Evolutionary conservation across 1,140 invertebrate species (phyloP).

Genomic region (Octopus sinensis): DNA sequence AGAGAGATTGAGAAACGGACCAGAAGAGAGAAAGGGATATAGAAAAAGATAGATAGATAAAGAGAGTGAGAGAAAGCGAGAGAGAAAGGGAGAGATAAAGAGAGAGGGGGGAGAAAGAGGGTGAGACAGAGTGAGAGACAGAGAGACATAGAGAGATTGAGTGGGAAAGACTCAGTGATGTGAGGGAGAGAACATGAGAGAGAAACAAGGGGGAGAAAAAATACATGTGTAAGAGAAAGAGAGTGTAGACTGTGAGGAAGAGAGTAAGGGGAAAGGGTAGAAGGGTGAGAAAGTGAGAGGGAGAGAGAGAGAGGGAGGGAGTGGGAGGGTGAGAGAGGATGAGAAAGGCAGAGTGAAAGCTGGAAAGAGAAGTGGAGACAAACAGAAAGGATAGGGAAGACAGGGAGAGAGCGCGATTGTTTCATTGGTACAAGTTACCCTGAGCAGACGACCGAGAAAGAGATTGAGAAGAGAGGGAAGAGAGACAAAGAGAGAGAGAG

Average conservation of each 20-base stretch:
- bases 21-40: no score
- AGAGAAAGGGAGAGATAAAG: no score
- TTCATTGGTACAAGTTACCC: no score
- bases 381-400: no score
- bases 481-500: background rate
- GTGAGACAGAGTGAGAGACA: background rate
- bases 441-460: no score
- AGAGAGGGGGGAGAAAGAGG: no score
- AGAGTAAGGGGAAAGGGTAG: background rate
- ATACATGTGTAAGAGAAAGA: background rate
- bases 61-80: no score
- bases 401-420: no score
- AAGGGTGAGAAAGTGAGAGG: background rate
- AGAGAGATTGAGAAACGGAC: no score
- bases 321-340: background rate
- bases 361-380: background rate
- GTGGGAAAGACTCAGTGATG: background rate
- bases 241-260: background rate
- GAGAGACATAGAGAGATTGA: background rate
- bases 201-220: background rate
- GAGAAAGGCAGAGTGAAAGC: background rate
- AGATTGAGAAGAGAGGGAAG: no score
- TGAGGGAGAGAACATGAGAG: background rate
- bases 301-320: background rate
- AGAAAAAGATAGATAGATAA: no score